Base-by-base conservation (phyloP, 2,888 invertebrate genomes). In the Hermaeophaga mercurialis region DNA sequence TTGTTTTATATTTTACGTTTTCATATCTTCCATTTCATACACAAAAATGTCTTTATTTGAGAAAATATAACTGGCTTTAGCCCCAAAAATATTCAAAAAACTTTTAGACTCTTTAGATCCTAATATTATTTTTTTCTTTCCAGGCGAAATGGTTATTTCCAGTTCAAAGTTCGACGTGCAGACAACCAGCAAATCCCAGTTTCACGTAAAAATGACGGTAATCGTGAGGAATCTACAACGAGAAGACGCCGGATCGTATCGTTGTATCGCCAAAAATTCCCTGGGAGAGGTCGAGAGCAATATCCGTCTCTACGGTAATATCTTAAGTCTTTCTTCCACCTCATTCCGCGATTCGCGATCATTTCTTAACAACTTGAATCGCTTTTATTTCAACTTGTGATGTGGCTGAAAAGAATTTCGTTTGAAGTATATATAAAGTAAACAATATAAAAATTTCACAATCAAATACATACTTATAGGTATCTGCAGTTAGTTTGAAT, bases 271-370 rank as follows among this genome's bases (percentile, higher is more conserved):
- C 22, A 91, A 91, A 76, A 92, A 91, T 78, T 90, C 90, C 0
- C 81, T 94, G 1, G 94, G 94, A 1, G 93, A 92, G 76, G 91
- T 91, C 14, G 93, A 94, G 74, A 91, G 91, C 78, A 88, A 87
- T 72, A 92, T 94, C 70, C 84, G 92, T 64, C 80, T 94, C 47
- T 93, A 94, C 75, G 92, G 94, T 94, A 78, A 85, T 85, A 28
- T 28, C 7, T n/a, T n/a, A n/a, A n/a, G n/a, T n/a, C n/a, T n/a
- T 28, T 28, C 9, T 28, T 28, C 28, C 28, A 28, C 28, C 28
- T 28, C 28, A 9, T 28, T 28, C 28, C 9, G 9, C 2, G 28
- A 28, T 22, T 22, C 22, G 3, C 22, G 3, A 7, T 22, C 22
- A 7, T 22, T 22, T 22, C 22, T 22, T 22, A 22, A 22, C 3